Percentiles rank a stretch among this genome's conserved stretches.
Conservation (phyloP, 2,888 invertebrate species). For the Rhagonycha fulva region DNA sequence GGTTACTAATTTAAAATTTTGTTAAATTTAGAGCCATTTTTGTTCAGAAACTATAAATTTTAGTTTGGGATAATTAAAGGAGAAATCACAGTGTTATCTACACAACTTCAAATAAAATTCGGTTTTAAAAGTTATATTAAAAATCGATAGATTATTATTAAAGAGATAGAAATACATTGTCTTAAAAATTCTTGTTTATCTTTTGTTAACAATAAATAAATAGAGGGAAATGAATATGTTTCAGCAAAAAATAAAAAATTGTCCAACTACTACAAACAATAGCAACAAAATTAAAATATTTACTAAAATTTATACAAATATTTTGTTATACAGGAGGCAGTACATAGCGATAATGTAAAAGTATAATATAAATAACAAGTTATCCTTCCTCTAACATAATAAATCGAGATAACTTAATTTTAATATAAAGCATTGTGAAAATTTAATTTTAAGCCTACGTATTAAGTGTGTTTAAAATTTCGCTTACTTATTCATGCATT, state of each 20-base stretch:
- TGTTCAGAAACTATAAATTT: no score
- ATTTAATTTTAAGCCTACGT: not conserved
- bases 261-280: not conserved
- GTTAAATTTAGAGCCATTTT: no score
- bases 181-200: no score
- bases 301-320: not conserved
- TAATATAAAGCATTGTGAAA: not conserved
- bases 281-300: not conserved
- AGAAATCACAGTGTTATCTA: no score
- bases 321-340: not conserved
- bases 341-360: not conserved
- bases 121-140: no score
- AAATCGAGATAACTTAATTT: not conserved
- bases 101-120: no score
- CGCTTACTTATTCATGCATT: not conserved
- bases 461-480: not conserved
- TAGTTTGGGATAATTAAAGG: no score
- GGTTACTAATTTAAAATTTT: no score
- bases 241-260: not conserved
- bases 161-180: no score
- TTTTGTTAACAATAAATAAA: no score
- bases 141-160: no score
- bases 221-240: no score
- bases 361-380: not conserved
- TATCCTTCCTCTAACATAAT: not conserved